Evolutionary conservation across 2,888 invertebrate genomes (phyloP).

Genomic region (Falcaria lacertinaria): DNA sequence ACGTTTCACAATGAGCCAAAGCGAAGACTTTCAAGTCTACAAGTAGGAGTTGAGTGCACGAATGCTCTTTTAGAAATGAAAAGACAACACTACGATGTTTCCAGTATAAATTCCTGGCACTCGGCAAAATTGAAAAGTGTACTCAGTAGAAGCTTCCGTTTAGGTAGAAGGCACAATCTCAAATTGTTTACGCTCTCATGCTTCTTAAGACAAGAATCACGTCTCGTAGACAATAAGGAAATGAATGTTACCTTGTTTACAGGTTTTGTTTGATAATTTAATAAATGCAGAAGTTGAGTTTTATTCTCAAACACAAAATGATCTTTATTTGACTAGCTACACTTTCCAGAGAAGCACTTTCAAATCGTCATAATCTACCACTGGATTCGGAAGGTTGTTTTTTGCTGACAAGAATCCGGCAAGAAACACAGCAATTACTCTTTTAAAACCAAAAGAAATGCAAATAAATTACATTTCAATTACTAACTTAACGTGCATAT

Average conservation of each 20-base stretch:
- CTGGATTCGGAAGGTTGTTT: too few relatives aligned
- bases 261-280: constrained; percentile 6
- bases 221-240: constrained; percentile 24
- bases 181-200: constrained; percentile 62
- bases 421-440: too few relatives aligned
- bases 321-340: too few relatives aligned
- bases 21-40: constrained; percentile 24
- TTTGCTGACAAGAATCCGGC: too few relatives aligned
- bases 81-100: constrained; percentile 60
- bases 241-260: constrained; percentile 24
- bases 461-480: too few relatives aligned
- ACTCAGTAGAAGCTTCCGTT: constrained; percentile 58
- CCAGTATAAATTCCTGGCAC: constrained; percentile 63
- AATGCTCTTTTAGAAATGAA: constrained; percentile 67
- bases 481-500: too few relatives aligned
- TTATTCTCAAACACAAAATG: not conserved
- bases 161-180: constrained; percentile 56
- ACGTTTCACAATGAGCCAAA: constrained; percentile 18
- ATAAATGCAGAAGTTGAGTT: not conserved
- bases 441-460: too few relatives aligned
- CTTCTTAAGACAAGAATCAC: constrained; percentile 49
- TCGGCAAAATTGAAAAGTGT: constrained; percentile 73
- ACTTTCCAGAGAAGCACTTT: too few relatives aligned
- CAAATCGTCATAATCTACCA: too few relatives aligned
- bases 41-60: constrained; percentile 26